These are phyloP conservation scores for Delia radicum DNA, from an alignment of 1,140 invertebrate genomes.

Conservation along the genomic window DNA sequence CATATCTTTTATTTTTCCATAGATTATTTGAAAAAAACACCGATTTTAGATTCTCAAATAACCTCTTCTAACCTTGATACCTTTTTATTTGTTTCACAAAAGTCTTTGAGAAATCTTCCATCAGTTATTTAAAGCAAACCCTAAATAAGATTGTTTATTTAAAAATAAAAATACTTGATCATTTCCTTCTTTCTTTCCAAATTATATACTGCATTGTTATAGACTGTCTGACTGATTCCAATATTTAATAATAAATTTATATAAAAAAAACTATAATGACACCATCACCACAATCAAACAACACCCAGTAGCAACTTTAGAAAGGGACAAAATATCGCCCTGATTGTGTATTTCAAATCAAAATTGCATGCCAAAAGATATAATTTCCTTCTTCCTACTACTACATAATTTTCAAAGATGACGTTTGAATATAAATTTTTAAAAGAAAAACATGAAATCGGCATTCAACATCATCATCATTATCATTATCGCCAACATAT, in stretches of 20 bases:
- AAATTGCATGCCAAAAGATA: constrained; percentile 1
- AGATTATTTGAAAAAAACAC: neutral
- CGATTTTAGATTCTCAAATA: neutral
- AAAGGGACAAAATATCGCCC: neutral
- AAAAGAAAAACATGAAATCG: neutral
- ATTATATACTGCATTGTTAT: neutral
- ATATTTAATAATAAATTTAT: neutral
- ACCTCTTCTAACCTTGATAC: neutral
- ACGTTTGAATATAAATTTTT: neutral
- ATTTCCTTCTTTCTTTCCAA: neutral
- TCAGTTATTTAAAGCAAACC: too few relatives aligned
- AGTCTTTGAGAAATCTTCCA: neutral
- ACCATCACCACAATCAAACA: neutral
- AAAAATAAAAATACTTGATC: neutral
- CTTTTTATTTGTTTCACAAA: neutral
- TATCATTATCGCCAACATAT: neutral
- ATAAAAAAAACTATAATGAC: neutral
- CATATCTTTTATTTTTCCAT: too few relatives aligned
- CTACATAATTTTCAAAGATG: neutral
- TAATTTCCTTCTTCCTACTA: neutral
- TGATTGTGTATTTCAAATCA: neutral
- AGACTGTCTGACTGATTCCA: neutral
- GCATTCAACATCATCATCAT: neutral
- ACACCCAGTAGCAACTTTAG: neutral
- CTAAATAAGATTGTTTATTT: neutral